Base-by-base conservation (phyloP, 2,113 vertebrate genomes). In the Pimephales promelas region DNA sequence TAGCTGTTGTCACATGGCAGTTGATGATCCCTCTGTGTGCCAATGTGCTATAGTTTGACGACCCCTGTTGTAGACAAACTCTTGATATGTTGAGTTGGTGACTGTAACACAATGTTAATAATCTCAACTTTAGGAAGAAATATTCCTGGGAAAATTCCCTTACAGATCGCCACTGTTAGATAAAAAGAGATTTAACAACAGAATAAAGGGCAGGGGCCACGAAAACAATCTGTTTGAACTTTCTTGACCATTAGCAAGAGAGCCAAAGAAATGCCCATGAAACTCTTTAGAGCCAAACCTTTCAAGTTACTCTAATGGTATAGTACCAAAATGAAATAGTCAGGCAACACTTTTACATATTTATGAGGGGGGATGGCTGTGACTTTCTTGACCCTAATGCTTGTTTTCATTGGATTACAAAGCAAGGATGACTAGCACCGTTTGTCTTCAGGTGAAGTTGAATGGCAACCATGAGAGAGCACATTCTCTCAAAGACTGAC, bases 371-470 rank as follows among this genome's bases (percentile, higher is more conserved):
- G 31, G 10, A 54, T 43, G 43, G 31, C 3, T 57, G 13, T 18
- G 57, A 43, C 54, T 73, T 57, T 68, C 5, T 34, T 40, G 47
- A 68, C 36, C 68, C 72, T 47, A 36, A 66, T 31, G 13, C 24
- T 24, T 26, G 68, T 79, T 36, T 81, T 83, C 36, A 40, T 40
- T 43, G 45, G 73, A 72, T 81, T 52, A 43, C 56, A 78, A 71
- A 78, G 43, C 40, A 47, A 28, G 31, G 16, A 76, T 76, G 70
- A 59, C 61, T 45, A 24, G 22, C 36, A 24, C 76, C 10, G 26
- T 64, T 64, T 47, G 18, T 78, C 54, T 76, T 70, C 9, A 59
- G 36, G 72, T 36, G 24, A 79, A 47, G 24, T 8, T 54, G 57
- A 62, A 16, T 26, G 62, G 14, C 24, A 68, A 57, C 26, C 43